Conservation (phyloP, 2,888 invertebrate species). For the Altica lythri region DNA sequence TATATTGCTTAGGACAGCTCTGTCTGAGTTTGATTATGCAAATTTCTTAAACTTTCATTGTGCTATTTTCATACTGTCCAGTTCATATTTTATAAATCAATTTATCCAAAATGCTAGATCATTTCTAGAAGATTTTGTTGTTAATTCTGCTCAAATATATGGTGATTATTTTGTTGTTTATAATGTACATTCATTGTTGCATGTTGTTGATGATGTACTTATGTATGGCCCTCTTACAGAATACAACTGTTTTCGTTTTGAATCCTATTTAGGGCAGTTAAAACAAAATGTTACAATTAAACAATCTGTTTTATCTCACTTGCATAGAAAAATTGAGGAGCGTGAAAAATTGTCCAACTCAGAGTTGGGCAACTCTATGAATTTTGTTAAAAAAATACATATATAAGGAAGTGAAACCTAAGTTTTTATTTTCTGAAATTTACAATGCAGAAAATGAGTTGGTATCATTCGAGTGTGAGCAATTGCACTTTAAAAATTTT, state of each 20-base stretch:
- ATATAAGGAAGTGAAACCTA: no score
- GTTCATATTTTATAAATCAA: background rate
- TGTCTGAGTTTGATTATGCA: background rate
- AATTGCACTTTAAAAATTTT: no score
- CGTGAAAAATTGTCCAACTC: no score
- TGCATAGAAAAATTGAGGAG: no score
- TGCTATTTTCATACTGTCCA: conserved; percentile 2
- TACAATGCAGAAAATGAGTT: no score
- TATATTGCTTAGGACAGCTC: background rate
- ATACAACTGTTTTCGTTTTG: conserved; percentile 18
- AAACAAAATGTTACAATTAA: background rate
- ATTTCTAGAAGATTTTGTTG: conserved; percentile 3
- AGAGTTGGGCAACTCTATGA: no score
- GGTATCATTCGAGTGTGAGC: no score
- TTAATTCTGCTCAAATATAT: conserved; percentile 2
- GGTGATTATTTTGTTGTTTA: conserved; percentile 9
- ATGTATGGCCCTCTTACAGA: conserved; percentile 4
- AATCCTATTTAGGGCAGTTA: conserved; percentile 6
- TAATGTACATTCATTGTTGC: conserved; percentile 10
- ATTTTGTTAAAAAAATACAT: no score
- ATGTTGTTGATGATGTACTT: conserved; percentile 12
- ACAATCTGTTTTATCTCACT: no score
- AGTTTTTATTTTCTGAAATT: no score
- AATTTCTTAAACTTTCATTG: conserved; percentile 4
- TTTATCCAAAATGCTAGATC: background rate